Evolutionary conservation across 2,113 vertebrate species (phyloP).

Genomic region (Indicator indicator): DNA sequence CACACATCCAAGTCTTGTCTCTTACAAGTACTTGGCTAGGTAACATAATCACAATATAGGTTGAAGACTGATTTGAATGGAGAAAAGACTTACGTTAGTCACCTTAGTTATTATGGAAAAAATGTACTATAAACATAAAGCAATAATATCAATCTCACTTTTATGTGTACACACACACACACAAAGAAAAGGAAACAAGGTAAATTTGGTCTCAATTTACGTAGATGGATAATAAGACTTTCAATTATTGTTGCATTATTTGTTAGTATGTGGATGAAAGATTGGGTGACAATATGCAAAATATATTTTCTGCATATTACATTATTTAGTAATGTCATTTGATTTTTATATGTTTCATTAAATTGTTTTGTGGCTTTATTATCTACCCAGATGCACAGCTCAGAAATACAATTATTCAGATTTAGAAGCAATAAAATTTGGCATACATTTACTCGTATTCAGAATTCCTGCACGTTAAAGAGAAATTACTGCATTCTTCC

Average conservation of each 20-base stretch:
- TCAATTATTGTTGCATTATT: slow-evolving; percentile 82
- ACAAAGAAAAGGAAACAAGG: slow-evolving; percentile 79
- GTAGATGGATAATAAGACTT: slow-evolving; percentile 82
- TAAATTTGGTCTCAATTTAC: slow-evolving; percentile 82
- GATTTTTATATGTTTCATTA: slow-evolving; percentile 87
- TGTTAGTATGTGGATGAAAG: slow-evolving; percentile 82
- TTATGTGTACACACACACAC: slow-evolving; percentile 60
- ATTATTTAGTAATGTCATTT: slow-evolving; percentile 86
- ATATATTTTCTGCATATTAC: slow-evolving; percentile 84
- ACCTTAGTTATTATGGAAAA: slow-evolving; percentile 71
- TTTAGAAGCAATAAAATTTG: slow-evolving; percentile 87
- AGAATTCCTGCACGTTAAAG: slow-evolving; percentile 83
- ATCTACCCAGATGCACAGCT: slow-evolving; percentile 85
- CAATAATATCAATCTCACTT: slow-evolving; percentile 73
- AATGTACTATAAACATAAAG: slow-evolving; percentile 63
- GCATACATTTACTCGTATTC: slow-evolving; percentile 83
- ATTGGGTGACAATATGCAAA: slow-evolving; percentile 84
- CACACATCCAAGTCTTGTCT: neutral
- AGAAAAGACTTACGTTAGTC: slow-evolving; percentile 68
- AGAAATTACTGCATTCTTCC: slow-evolving; percentile 82
- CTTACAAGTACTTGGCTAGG: neutral
- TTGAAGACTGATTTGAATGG: slow-evolving; percentile 38
- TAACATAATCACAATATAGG: neutral
- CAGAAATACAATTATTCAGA: slow-evolving; percentile 87
- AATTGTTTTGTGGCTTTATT: slow-evolving; percentile 87